Percentiles rank a stretch among this genome's conserved stretches.
phyloP scores from a whole-genome alignment of 2,797 vertebrate genomes.

The Parauchenoglanis ngamensis region DNA sequence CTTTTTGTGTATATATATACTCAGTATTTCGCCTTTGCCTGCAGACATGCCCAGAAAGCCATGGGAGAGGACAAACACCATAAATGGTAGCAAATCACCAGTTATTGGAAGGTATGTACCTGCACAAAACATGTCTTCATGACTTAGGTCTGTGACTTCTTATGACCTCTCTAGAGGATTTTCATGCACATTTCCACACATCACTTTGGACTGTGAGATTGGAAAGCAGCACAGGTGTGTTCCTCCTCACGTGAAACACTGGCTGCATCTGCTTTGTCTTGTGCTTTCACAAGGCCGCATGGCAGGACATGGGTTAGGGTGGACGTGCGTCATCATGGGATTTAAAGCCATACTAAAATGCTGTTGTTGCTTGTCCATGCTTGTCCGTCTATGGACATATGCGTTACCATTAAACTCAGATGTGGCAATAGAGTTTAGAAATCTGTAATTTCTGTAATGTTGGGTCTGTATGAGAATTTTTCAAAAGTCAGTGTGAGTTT shows the following conservation, averaged over 20 bases:
- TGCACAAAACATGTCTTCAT: background rate
- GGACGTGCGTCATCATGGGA: constrained; percentile 7
- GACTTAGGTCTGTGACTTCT: constrained; percentile 24
- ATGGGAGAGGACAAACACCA: constrained; percentile 95
- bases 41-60: constrained; percentile 94
- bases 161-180: background rate
- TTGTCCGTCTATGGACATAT: background rate
- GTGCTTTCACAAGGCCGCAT: constrained; percentile 62
- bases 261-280: constrained; percentile 42
- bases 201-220: background rate
- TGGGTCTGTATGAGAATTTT: background rate
- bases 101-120: constrained; percentile 91
- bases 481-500: background rate
- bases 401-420: background rate
- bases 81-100: constrained; percentile 98
- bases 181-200: constrained; percentile 13
- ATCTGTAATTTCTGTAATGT: background rate
- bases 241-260: constrained; percentile 21
- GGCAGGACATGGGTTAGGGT: constrained; percentile 50
- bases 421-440: background rate
- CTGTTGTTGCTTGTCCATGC: constrained; percentile 39
- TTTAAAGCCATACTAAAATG: constrained; percentile 68
- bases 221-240: background rate
- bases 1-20: too few relatives aligned
- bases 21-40: constrained; percentile 18